Percentiles rank a stretch among this genome's conserved stretches.
Conservation (phyloP, 2,888 invertebrate genomes). For the Cetonia aurata region DNA sequence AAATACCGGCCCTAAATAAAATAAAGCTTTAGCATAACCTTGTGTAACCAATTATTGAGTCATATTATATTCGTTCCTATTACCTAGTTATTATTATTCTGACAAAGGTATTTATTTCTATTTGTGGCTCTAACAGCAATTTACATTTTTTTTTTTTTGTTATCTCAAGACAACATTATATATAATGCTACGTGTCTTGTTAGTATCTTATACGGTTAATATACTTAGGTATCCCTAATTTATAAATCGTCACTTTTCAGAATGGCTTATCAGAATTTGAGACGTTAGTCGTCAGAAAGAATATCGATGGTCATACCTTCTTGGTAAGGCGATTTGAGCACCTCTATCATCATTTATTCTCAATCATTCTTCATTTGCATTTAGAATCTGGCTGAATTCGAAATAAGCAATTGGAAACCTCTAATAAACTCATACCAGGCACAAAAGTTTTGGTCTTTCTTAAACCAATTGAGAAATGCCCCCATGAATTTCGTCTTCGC, state of each 20-base stretch:
- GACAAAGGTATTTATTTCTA: too few relatives aligned
- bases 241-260: slow-evolving; percentile 45
- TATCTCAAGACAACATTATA: too few relatives aligned
- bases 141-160: too few relatives aligned
- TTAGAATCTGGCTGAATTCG: slow-evolving; percentile 42
- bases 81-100: too few relatives aligned
- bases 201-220: background rate
- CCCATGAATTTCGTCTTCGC: slow-evolving; percentile 32
- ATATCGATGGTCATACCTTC: slow-evolving; percentile 50
- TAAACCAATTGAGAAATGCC: slow-evolving; percentile 14
- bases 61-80: too few relatives aligned
- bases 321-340: slow-evolving; percentile 48
- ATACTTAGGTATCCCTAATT: background rate
- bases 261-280: slow-evolving; percentile 49
- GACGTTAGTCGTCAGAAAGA: slow-evolving; percentile 44
- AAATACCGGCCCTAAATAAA: too few relatives aligned
- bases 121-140: too few relatives aligned
- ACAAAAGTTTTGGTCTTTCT: slow-evolving; percentile 34
- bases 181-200: too few relatives aligned
- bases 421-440: slow-evolving; percentile 18
- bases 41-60: too few relatives aligned
- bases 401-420: slow-evolving; percentile 41
- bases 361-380: background rate
- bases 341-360: background rate
- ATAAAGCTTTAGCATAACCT: too few relatives aligned